These are phyloP conservation scores for Lepilemur ruficaudatus DNA, from an alignment of 2,797 vertebrate species.

Conservation along the genomic window DNA sequence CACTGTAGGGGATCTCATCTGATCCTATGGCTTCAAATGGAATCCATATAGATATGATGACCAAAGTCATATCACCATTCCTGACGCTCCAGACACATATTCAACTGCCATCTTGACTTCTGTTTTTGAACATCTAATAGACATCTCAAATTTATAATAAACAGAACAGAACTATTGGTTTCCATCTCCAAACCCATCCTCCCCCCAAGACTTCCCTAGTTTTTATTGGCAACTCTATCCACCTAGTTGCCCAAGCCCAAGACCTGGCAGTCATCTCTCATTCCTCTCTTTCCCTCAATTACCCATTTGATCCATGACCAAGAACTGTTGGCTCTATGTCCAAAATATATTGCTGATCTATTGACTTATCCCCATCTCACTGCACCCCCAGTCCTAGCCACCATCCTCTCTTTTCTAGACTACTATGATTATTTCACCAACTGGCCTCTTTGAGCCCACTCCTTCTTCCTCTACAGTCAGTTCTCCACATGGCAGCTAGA, in stretches of 20 bases:
- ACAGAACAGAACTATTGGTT: background rate
- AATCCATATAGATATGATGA: background rate
- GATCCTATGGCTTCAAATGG: background rate
- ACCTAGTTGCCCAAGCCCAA: background rate
- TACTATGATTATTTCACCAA: background rate
- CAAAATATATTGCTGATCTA: background rate
- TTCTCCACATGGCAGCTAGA: background rate
- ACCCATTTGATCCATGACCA: background rate
- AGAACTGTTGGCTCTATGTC: background rate
- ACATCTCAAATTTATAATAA: background rate
- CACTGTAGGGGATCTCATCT: background rate
- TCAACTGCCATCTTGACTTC: background rate
- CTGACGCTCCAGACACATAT: background rate
- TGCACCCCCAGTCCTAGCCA: background rate
- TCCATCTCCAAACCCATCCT: background rate
- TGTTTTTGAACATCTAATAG: background rate
- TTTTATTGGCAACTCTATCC: background rate
- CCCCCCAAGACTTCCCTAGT: background rate
- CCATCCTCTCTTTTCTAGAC: background rate
- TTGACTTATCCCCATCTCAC: background rate
- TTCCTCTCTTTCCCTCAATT: background rate
- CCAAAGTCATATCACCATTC: background rate
- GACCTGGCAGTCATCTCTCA: background rate
- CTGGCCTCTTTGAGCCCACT: background rate
- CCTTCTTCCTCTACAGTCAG: background rate